Percentiles rank a stretch among this genome's conserved stretches.
Conservation (phyloP, 2,113 vertebrate species). For the Penelope pileata region DNA sequence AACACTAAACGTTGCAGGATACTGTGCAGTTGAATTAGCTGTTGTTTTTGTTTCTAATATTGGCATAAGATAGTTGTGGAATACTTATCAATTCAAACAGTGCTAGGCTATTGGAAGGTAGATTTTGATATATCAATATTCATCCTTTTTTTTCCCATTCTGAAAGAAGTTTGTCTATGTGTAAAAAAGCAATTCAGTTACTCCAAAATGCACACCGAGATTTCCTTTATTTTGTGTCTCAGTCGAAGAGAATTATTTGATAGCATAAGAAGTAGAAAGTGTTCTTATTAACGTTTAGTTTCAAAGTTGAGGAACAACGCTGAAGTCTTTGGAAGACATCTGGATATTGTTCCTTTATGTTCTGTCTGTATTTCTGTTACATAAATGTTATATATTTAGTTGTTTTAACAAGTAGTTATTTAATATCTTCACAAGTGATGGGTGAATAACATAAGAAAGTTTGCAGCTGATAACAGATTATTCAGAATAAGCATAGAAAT, state of each 20-base stretch:
- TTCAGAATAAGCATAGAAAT: background rate
- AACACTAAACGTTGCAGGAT: background rate
- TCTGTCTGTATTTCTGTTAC: background rate
- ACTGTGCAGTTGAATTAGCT: background rate
- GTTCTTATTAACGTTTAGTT: background rate
- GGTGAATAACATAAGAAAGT: background rate
- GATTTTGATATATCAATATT: background rate
- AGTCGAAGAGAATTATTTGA: background rate
- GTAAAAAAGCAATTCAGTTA: background rate
- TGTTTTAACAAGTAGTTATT: background rate
- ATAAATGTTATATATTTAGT: background rate
- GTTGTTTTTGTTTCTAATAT: background rate
- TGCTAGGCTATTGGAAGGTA: background rate
- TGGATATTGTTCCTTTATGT: background rate
- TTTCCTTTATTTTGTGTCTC: background rate
- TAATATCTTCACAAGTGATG: background rate
- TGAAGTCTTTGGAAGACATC: background rate
- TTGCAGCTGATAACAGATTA: background rate
- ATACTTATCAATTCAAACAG: background rate
- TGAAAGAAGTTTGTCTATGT: background rate
- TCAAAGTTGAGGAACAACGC: background rate
- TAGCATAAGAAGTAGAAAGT: background rate
- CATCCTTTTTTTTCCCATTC: background rate
- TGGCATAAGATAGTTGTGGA: background rate
- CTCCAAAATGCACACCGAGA: background rate